phyloP scores from a whole-genome alignment of 2,888 invertebrate genomes.

The Agrochola circellaris region DNA sequence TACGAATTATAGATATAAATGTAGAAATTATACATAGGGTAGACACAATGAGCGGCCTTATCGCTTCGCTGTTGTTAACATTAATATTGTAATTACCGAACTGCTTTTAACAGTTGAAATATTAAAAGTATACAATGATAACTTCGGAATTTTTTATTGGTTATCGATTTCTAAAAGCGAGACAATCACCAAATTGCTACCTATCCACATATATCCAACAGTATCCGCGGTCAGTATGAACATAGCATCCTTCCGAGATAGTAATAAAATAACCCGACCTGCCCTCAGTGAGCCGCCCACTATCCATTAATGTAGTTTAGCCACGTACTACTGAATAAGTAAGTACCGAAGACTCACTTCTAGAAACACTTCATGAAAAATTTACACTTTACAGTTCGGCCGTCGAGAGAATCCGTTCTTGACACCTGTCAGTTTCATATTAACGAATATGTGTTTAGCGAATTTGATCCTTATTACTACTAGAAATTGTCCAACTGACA shows the following conservation, averaged over 20 bases:
- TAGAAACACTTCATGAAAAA: neutral
- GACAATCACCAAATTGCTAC: neutral
- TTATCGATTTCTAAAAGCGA: constrained; percentile 1
- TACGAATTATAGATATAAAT: neutral
- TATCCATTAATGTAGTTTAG: constrained; percentile 33
- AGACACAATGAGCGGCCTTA: neutral
- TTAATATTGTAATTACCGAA: no score
- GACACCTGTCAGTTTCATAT: no score
- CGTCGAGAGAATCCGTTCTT: no score
- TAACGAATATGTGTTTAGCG: no score
- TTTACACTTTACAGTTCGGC: no score
- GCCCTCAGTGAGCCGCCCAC: constrained; percentile 18
- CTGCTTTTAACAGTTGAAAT: neutral
- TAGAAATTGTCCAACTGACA: no score
- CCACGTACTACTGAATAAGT: neutral
- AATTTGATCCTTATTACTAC: no score
- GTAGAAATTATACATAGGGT: neutral
- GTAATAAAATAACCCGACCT: constrained; percentile 45
- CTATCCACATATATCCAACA: neutral
- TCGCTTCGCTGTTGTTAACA: neutral
- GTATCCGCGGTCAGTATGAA: constrained; percentile 12
- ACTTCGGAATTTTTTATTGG: neutral
- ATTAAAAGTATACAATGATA: neutral
- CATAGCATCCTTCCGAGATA: constrained; percentile 12
- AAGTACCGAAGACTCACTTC: constrained; percentile 15